phyloP scores from a whole-genome alignment of 2,113 vertebrate species.

The cattle (Bos taurus) region ARS-UCD2.0 NC_037333.1:116921001-116921500 shows the following conservation, averaged over 20 bases:
- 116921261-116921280: not conserved
- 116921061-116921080: rapidly evolving
- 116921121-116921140: not conserved
- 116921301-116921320: not conserved
- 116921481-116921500: not conserved
- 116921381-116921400: not conserved
- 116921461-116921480: not conserved
- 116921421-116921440: not conserved
- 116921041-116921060: not conserved
- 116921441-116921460: not conserved
- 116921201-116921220: not conserved
- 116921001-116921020: not conserved
- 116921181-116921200: not conserved
- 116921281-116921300: rapidly evolving
- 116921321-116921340: rapidly evolving
- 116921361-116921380: rapidly evolving
- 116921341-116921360: not conserved
- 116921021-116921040: too few relatives aligned
- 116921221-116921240: not conserved
- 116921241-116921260: rapidly evolving
- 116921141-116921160: not conserved
- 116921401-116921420: not conserved
- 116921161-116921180: not conserved
- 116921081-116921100: not conserved
- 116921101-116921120: not conserved